phyloP scores from a whole-genome alignment of 2,888 invertebrate genomes.

The Eilema griseolum region DNA sequence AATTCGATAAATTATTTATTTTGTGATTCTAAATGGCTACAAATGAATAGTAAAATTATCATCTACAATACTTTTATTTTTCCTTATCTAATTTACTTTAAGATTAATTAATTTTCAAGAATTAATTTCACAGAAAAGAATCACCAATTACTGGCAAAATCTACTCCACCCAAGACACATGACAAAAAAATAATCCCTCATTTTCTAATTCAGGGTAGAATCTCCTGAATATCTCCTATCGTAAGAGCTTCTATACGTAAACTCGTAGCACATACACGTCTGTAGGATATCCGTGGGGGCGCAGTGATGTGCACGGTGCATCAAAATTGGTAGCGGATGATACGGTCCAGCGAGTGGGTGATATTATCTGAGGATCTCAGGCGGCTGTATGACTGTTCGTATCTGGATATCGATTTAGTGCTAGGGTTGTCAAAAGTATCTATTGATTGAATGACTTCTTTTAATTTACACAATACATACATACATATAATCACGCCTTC shows the following conservation, averaged over 20 bases:
- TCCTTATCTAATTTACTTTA: too few species aligned
- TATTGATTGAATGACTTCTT: too few species aligned
- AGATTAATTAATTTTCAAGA: too few species aligned
- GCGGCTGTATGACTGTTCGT: conserved; percentile 8
- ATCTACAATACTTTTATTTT: too few species aligned
- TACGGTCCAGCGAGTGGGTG: conserved; percentile 26
- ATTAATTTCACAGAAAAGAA: too few species aligned
- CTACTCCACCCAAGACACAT: too few species aligned
- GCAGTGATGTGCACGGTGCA: conserved; percentile 44
- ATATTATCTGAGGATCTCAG: conserved; percentile 29
- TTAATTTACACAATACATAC: too few species aligned
- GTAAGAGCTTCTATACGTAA: conserved; percentile 40
- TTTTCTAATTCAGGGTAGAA: background rate
- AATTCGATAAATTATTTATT: too few species aligned
- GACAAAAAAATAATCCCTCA: background rate
- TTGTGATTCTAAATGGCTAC: too few species aligned
- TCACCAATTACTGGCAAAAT: too few species aligned
- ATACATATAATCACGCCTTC: too few species aligned
- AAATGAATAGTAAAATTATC: too few species aligned
- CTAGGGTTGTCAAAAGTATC: background rate
- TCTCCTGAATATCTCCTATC: conserved; percentile 16
- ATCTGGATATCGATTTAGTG: conserved; percentile 8
- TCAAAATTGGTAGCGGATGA: conserved; percentile 41
- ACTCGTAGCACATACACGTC: conserved; percentile 34
- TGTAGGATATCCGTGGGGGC: conserved; percentile 59